Percentiles rank a stretch among this genome's conserved stretches.
phyloP scores from a whole-genome alignment of 2,797 vertebrate genomes.

The Periophthalmus magnuspinnatus region DNA sequence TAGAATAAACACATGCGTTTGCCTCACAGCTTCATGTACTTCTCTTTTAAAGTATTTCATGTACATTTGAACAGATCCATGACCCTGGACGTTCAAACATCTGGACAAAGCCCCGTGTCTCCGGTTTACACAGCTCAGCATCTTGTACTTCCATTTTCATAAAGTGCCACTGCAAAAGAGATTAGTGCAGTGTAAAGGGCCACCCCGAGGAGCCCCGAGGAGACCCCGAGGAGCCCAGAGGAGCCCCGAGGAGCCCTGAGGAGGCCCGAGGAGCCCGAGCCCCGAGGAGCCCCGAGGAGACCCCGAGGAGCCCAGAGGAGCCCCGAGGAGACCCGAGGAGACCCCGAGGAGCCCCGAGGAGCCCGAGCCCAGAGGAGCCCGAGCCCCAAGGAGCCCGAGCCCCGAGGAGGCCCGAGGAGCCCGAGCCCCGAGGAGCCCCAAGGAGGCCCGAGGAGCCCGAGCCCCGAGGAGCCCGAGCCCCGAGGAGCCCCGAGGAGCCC shows the following conservation, averaged over 20 bases:
- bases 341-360: too few species aligned
- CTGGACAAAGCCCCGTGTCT: neutral
- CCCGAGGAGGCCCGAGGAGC: conserved; percentile 1
- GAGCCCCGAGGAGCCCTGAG: too few species aligned
- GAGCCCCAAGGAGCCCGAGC: neutral
- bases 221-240: too few species aligned
- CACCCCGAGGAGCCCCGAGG: conserved; percentile 3
- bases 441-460: too few species aligned
- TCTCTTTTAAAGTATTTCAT: neutral
- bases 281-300: too few species aligned
- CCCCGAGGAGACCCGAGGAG: conserved; percentile 1
- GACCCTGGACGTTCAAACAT: neutral
- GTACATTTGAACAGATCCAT: neutral
- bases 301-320: too few species aligned
- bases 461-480: too few species aligned
- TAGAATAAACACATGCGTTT: neutral
- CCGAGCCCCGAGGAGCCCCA: too few species aligned
- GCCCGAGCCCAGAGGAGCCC: neutral
- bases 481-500: too few species aligned
- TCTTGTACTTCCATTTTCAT: neutral
- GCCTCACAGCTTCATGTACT: neutral
- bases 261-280: too few species aligned
- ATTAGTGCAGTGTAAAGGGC: conserved; percentile 12
- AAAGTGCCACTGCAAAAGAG: conserved; percentile 32
- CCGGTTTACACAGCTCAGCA: neutral